Conservation (phyloP, 2,888 invertebrate species). For the Lepidocyrtinus sp. region DNA sequence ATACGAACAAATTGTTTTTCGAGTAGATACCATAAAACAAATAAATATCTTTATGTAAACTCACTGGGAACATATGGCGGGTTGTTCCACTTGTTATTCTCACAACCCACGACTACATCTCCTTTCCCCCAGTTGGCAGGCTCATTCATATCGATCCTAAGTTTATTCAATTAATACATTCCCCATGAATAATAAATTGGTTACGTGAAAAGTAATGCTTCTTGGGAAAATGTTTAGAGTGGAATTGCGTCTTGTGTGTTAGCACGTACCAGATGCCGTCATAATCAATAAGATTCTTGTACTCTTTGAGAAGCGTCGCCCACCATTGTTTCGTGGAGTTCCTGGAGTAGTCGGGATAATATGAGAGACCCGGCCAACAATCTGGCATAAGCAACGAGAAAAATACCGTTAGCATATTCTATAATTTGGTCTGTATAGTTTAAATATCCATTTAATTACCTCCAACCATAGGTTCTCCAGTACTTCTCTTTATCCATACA, state of each 20-base stretch:
- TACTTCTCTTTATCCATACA: constrained; percentile 68
- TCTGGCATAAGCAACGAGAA: no score
- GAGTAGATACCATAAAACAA: neutral
- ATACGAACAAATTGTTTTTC: no score
- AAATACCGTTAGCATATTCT: no score
- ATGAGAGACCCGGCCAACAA: constrained; percentile 71
- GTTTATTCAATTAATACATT: neutral
- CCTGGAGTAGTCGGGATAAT: constrained; percentile 89
- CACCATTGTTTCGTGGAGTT: constrained; percentile 82
- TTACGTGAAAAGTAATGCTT: neutral
- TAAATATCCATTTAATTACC: no score
- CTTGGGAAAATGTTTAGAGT: constrained; percentile 76
- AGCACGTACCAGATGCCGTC: constrained; percentile 82
- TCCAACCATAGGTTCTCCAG: constrained; percentile 58
- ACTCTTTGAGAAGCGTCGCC: constrained; percentile 78
- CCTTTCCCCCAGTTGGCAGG: constrained; percentile 82
- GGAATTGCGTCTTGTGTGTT: no score
- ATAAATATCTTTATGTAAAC: constrained; percentile 19
- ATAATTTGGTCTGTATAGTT: constrained; percentile 56
- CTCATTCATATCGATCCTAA: constrained; percentile 86
- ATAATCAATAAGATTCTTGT: constrained; percentile 79
- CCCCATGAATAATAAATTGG: neutral
- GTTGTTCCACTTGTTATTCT: constrained; percentile 76
- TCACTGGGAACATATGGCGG: constrained; percentile 81
- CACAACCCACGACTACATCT: constrained; percentile 74